Conservation (phyloP, 2,888 invertebrate species). For the Nomada goodeniana region DNA sequence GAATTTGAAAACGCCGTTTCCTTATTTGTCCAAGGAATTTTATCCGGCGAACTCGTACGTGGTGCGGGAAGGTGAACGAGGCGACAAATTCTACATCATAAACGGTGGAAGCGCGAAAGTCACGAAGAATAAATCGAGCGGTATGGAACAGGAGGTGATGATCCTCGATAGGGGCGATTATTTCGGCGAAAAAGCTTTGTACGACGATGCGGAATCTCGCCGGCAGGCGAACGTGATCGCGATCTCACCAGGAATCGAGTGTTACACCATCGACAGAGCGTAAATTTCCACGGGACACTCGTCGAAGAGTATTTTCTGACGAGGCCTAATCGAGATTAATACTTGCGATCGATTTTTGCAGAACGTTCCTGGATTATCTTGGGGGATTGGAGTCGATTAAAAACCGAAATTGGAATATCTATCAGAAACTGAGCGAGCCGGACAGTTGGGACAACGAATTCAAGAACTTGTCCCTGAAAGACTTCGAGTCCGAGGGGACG, state of each 20-base stretch:
- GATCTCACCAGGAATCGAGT: conserved; percentile 92
- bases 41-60: conserved; percentile 91
- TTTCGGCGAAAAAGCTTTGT: conserved; percentile 95
- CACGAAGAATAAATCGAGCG: conserved; percentile 87
- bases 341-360: conserved; percentile 66
- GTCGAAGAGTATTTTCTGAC: neutral
- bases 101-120: conserved; percentile 92
- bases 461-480: conserved; percentile 89
- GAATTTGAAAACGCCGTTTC: neutral
- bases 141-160: conserved; percentile 87
- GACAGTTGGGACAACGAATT: conserved; percentile 84
- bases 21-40: conserved; percentile 87
- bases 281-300: conserved; percentile 75
- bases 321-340: neutral
- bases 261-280: conserved; percentile 93
- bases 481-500: conserved; percentile 92
- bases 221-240: conserved; percentile 96
- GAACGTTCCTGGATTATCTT: conserved; percentile 92
- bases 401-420: conserved; percentile 81
- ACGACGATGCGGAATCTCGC: conserved; percentile 86
- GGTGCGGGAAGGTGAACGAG: conserved; percentile 92
- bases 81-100: conserved; percentile 95
- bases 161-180: conserved; percentile 91
- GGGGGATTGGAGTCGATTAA: conserved; percentile 90
- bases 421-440: neutral